Evolutionary conservation across 2,797 vertebrate species (phyloP).

Genomic region (Chaunax sp.): DNA sequence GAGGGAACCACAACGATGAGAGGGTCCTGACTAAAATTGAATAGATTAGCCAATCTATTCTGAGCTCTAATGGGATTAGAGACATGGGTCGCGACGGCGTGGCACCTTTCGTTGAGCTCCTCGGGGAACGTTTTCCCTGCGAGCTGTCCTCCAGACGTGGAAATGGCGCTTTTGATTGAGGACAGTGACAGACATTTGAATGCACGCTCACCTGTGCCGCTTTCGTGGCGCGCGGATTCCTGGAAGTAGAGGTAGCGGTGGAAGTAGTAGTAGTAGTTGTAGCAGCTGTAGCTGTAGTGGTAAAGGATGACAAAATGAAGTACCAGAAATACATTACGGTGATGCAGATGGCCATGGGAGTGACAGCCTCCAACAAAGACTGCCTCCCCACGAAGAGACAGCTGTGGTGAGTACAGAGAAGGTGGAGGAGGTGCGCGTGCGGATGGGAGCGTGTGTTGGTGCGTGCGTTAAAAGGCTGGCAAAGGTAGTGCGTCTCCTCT

Average conservation of each 20-base stretch:
- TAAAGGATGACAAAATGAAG: slow-evolving; percentile 89
- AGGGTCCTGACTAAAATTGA: slow-evolving; percentile 79
- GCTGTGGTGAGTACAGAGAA: slow-evolving; percentile 92
- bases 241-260: slow-evolving; percentile 74
- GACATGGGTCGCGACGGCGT: slow-evolving; percentile 82
- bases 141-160: slow-evolving; percentile 69
- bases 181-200: slow-evolving; percentile 78
- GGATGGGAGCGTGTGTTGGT: slow-evolving; percentile 77
- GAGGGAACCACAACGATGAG: slow-evolving; percentile 72
- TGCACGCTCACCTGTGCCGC: slow-evolving; percentile 77
- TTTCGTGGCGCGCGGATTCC: slow-evolving; percentile 76
- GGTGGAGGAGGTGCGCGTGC: slow-evolving; percentile 19
- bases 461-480: not conserved
- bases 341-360: slow-evolving; percentile 99
- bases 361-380: slow-evolving; percentile 98
- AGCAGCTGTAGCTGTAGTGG: slow-evolving; percentile 12
- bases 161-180: slow-evolving; percentile 82
- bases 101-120: slow-evolving; percentile 78
- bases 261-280: slow-evolving; percentile 26
- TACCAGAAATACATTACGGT: slow-evolving; percentile 99
- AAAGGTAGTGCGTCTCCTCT: too few relatives aligned
- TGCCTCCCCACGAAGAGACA: slow-evolving; percentile 93
- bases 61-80: slow-evolving; percentile 89
- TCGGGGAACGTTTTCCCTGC: slow-evolving; percentile 67
- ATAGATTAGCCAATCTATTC: slow-evolving; percentile 87